Percentiles rank a stretch among this genome's conserved stretches.
phyloP scores from a whole-genome alignment of 2,113 vertebrate genomes.

The Gambusia affinis region DNA sequence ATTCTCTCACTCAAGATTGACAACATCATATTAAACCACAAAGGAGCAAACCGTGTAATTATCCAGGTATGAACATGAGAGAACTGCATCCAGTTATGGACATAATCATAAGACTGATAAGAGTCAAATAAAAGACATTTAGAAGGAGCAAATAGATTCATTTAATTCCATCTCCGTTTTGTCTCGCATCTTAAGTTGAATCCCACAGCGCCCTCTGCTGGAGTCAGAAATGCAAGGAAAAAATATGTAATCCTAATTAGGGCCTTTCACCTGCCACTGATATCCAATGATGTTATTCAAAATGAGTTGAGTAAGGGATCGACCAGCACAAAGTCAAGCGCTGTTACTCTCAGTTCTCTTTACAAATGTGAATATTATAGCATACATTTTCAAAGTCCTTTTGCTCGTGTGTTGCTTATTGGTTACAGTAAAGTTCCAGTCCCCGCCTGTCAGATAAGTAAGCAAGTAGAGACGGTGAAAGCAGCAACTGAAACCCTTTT shows the following conservation, averaged over 20 bases:
- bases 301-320: not conserved
- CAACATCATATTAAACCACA: constrained; percentile 6
- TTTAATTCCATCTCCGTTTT: constrained; percentile 6
- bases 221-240: not conserved
- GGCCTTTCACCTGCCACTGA: constrained; percentile 20
- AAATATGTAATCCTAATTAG: constrained; percentile 9
- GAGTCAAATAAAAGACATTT: not conserved
- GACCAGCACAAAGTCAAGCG: not conserved
- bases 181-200: constrained; percentile 23
- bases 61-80: not conserved
- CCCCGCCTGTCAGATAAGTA: not conserved
- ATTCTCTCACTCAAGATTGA: constrained; percentile 1
- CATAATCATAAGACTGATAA: not conserved
- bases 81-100: not conserved
- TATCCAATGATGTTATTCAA: constrained; percentile 13
- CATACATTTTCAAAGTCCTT: no score
- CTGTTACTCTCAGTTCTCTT: not conserved
- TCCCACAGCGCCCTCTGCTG: constrained; percentile 67
- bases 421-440: no score
- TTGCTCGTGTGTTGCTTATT: no score
- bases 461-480: not conserved
- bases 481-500: constrained; percentile 4
- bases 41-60: not conserved
- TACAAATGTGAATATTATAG: not conserved
- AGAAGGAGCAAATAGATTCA: constrained; percentile 11